Evolutionary conservation across 2,113 vertebrate genomes (phyloP).

Genomic region (Tor tambroides): DNA sequence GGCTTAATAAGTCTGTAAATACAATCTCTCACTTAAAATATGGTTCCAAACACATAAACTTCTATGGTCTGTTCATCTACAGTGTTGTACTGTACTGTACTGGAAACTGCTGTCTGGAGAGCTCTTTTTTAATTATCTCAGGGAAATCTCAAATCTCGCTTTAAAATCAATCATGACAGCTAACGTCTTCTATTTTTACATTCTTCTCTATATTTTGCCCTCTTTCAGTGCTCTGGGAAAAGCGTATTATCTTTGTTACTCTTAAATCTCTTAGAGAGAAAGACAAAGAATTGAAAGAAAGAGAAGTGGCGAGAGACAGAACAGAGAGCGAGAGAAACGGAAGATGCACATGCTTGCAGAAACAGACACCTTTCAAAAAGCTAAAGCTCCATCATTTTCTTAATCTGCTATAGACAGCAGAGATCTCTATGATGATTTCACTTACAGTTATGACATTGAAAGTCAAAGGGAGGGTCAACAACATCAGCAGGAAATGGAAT

Average conservation of each 20-base stretch:
- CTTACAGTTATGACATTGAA: conserved; percentile 27
- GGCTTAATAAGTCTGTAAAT: conserved; percentile 39
- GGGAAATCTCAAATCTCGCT: conserved; percentile 54
- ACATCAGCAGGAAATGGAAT: conserved; percentile 6
- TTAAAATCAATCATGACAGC: conserved; percentile 56
- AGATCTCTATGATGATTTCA: conserved; percentile 45
- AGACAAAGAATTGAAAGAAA: conserved; percentile 24
- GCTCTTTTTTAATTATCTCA: conserved; percentile 55
- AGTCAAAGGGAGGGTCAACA: conserved; percentile 37
- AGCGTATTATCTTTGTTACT: conserved; percentile 26
- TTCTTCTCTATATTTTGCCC: conserved; percentile 29
- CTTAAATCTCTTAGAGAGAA: conserved; percentile 19
- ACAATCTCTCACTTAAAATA: conserved; percentile 16
- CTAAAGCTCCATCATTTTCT: conserved; percentile 37
- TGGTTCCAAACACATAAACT: not conserved
- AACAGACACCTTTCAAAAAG: conserved; percentile 39
- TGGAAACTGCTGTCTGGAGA: conserved; percentile 22
- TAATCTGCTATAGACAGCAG: conserved; percentile 45
- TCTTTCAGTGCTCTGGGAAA: conserved; percentile 45
- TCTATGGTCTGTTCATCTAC: not conserved
- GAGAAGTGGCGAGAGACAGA: not conserved
- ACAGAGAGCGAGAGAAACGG: not conserved
- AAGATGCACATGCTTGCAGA: conserved; percentile 18
- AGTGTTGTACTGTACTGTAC: not conserved
- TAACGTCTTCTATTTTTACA: conserved; percentile 59